Base-by-base conservation (phyloP, 1,140 invertebrate genomes). In the Saccostrea echinata region DNA sequence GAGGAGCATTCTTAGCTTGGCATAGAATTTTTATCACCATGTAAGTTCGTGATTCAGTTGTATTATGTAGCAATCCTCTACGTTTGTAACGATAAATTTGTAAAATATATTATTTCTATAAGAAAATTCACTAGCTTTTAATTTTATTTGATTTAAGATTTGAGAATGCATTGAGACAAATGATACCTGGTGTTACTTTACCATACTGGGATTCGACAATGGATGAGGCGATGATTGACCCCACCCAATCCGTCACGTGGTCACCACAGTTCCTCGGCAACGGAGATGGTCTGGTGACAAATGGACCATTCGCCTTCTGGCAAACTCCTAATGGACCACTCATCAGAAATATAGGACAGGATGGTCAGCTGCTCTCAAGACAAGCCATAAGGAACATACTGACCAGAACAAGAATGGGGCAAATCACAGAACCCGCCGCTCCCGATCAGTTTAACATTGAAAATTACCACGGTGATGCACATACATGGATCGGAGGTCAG, bases 141-240 rank as follows among this genome's bases (percentile, higher is more conserved):
- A 43, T 43, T 43, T 9, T 61, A 61, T 61, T n/a, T 61, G 55
- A 71, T 33, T 83, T 43, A 33, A 93, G 93, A 81, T 89, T 91
- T 51, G 93, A 93, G 68, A 91, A 91, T 21, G 92, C 91, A 33
- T 87, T 93, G 16, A 86, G 91, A 33, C 88, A 90, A 24, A 89
- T 90, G 33, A 89, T 91, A 27, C 91, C 92, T 3, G 80, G 71
- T 12, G 90, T 95, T 1, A 92, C 94, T 4, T 88, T 95, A 9
- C 94, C 95, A 13, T 95, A 95, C 90, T 95, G 95, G 94, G 94
- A 95, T 86, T 92, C 90, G 21, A 93, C 93, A 2, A 88, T 95
- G 87, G 95, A 95, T 88, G 87, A 88, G 4, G 92, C 93, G 76
- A 90, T 95, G 76, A 90, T 92, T 0, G 91, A 94, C 86, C 90